Evolutionary conservation across 2,797 vertebrate species (phyloP).

Genomic region (Chaetodon trifasciatus): DNA sequence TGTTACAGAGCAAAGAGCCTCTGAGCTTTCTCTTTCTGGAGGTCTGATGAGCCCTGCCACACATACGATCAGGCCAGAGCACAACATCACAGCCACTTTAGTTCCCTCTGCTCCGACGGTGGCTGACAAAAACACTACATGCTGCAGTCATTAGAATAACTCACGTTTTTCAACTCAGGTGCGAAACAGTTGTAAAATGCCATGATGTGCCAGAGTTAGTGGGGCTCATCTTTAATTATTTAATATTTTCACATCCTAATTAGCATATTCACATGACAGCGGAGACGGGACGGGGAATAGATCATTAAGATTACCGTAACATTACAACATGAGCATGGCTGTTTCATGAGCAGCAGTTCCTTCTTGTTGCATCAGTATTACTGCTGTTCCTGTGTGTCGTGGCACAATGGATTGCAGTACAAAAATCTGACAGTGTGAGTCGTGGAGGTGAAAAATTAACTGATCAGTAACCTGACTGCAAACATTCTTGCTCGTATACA

Average conservation of each 20-base stretch:
- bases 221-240: conserved; percentile 2
- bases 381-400: neutral
- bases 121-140: conserved; percentile 11
- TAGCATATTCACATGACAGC: neutral
- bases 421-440: neutral
- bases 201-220: neutral
- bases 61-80: neutral
- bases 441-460: neutral
- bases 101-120: neutral
- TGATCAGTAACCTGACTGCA: neutral
- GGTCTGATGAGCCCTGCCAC: conserved; percentile 22
- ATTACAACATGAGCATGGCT: conserved; percentile 1
- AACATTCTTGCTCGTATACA: neutral
- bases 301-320: neutral
- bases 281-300: neutral
- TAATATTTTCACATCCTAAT: neutral
- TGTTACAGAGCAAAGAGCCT: conserved; percentile 4
- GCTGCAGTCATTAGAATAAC: conserved; percentile 29
- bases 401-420: neutral
- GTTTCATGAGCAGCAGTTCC: conserved; percentile 11
- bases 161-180: conserved; percentile 10
- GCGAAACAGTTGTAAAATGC: conserved; percentile 26
- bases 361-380: conserved; percentile 8
- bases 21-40: conserved; percentile 13
- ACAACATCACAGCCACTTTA: conserved; percentile 16